These are phyloP conservation scores for Elephantulus edwardii DNA, from an alignment of 2,113 vertebrate genomes.

Conservation along the genomic window DNA sequence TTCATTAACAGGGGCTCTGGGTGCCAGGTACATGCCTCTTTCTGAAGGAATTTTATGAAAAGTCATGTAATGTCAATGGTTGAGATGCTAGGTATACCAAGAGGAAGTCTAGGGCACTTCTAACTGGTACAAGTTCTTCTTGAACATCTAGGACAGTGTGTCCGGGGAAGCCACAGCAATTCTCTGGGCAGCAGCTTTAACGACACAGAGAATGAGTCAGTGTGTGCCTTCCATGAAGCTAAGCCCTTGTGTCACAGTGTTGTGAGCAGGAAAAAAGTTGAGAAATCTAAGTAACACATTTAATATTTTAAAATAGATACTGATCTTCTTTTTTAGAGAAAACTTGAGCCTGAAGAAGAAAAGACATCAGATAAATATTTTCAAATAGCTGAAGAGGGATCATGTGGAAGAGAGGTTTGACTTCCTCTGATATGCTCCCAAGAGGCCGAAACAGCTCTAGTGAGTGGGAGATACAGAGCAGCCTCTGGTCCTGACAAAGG, in stretches of 20 bases:
- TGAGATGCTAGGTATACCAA: background rate
- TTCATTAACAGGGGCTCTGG: background rate
- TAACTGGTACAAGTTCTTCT: background rate
- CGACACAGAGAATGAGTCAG: background rate
- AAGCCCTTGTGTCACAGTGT: background rate
- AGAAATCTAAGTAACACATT: background rate
- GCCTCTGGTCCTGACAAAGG: background rate
- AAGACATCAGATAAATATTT: conserved; percentile 47
- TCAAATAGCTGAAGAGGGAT: conserved; percentile 48
- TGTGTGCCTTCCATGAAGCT: background rate
- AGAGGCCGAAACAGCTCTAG: background rate
- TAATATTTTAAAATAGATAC: background rate
- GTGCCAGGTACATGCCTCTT: background rate
- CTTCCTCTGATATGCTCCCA: background rate
- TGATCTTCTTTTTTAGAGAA: background rate
- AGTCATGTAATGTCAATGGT: background rate
- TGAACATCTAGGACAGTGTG: background rate
- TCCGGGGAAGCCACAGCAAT: background rate
- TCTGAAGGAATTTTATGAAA: background rate
- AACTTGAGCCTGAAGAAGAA: conserved; percentile 13
- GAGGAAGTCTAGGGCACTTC: background rate
- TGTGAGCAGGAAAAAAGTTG: background rate
- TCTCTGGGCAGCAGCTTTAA: background rate
- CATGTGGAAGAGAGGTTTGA: conserved; percentile 26
- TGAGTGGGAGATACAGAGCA: background rate